Conservation (phyloP, 2,888 invertebrate genomes). For the Sphecodes monilicornis region DNA sequence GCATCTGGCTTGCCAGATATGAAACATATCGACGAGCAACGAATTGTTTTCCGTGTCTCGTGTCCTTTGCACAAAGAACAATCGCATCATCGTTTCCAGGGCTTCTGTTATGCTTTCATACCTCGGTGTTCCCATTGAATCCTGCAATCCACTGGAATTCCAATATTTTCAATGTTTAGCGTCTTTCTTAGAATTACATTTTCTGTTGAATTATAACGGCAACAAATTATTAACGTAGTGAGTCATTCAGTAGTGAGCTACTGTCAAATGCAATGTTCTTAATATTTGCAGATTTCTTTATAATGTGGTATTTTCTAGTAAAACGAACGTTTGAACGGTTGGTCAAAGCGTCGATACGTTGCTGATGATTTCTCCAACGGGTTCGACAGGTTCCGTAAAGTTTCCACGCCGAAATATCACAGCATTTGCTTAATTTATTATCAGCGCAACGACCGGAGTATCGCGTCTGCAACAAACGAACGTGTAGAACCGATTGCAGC, state of each 20-base stretch:
- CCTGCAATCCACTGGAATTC: background rate
- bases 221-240: too few relatives aligned
- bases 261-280: background rate
- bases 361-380: background rate
- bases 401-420: background rate
- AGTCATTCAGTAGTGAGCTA: too few relatives aligned
- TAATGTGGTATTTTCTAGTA: background rate
- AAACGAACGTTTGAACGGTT: background rate
- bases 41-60: background rate
- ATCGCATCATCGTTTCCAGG: background rate
- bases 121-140: background rate
- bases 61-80: background rate
- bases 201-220: background rate
- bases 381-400: background rate
- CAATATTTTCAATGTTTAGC: background rate
- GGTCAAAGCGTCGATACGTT: background rate
- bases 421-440: conserved; percentile 47
- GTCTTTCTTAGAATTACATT: background rate
- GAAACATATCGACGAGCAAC: background rate
- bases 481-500: conserved; percentile 72
- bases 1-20: background rate
- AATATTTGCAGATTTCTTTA: background rate
- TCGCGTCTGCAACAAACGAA: conserved; percentile 55
- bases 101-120: background rate
- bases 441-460: conserved; percentile 23